A percentile compares a stretch with the other conserved stretches of the same genome.
Conservation (phyloP, 2,888 invertebrate genomes). For the Lasioglossum lativentre region DNA sequence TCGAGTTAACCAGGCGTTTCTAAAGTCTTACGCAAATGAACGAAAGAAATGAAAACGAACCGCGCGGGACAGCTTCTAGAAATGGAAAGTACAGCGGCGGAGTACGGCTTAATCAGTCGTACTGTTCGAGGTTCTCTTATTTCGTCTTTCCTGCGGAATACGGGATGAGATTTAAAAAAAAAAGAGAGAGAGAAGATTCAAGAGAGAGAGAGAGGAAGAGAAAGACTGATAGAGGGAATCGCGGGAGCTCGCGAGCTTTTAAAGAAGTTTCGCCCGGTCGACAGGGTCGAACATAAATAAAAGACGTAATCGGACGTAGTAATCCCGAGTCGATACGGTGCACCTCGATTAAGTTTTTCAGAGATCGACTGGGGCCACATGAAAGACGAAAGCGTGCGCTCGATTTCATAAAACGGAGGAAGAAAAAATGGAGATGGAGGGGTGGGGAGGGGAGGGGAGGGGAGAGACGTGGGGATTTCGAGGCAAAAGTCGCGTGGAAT, state of each 20-base stretch:
- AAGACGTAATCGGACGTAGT: slow-evolving; percentile 45
- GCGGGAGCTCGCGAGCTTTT: background rate
- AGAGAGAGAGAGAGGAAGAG: background rate
- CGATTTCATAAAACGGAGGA: background rate
- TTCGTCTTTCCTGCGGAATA: slow-evolving; percentile 52
- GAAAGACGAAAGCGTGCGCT: slow-evolving; percentile 4
- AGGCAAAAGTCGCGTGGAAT: slow-evolving; percentile 32
- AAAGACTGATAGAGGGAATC: background rate
- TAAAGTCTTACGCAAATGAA: slow-evolving; percentile 69
- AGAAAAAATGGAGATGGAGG: background rate
- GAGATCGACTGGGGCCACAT: background rate
- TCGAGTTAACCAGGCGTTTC: slow-evolving; percentile 72
- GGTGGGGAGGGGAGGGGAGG: background rate
- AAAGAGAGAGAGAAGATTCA: background rate
- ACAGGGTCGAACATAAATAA: slow-evolving; percentile 25
- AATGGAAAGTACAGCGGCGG: slow-evolving; percentile 60
- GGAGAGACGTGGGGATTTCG: background rate
- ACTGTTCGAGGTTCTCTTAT: slow-evolving; percentile 58
- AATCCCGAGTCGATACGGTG: slow-evolving; percentile 27
- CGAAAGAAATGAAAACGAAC: slow-evolving; percentile 56
- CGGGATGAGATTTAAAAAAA: slow-evolving; percentile 61
- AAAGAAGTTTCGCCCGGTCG: slow-evolving; percentile 1
- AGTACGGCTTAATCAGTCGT: slow-evolving; percentile 67
- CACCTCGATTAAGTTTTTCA: slow-evolving; percentile 34
- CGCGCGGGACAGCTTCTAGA: slow-evolving; percentile 48